A percentile compares a stretch with the other conserved stretches of the same genome.
phyloP scores from a whole-genome alignment of 2,888 invertebrate species.

The Strigamia crassipes region DNA sequence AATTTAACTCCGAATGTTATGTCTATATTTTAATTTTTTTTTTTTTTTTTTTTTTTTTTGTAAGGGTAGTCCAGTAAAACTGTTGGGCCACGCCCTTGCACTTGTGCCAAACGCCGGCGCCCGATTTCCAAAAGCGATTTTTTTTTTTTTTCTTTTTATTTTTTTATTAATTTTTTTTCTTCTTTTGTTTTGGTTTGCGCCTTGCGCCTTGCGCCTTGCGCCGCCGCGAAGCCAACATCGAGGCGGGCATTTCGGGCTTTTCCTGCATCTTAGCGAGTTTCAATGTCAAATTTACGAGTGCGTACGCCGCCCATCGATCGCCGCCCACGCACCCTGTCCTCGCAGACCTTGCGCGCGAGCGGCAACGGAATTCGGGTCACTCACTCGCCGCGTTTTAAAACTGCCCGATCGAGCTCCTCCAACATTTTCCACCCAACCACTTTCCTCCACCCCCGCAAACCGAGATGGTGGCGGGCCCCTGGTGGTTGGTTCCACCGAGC shows the following conservation, averaged over 20 bases:
- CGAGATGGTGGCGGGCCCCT: constrained; percentile 26
- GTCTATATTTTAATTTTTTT: constrained; percentile 5
- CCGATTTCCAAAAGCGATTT: background rate
- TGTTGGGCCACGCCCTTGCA: background rate
- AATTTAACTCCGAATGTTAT: constrained; percentile 9
- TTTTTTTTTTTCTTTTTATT: background rate
- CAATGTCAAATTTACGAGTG: constrained; percentile 47
- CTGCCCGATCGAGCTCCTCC: no score
- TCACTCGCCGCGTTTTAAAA: no score
- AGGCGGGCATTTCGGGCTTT: constrained; percentile 12
- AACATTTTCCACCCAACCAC: background rate
- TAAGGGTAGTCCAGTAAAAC: background rate
- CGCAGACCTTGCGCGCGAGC: constrained; percentile 43
- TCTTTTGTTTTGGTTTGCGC: no score
- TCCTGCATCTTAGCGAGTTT: background rate
- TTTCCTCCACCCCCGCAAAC: constrained; percentile 1
- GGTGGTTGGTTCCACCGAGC: background rate
- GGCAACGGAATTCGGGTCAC: constrained; percentile 32
- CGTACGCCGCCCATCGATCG: constrained; percentile 44
- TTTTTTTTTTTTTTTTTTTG: background rate
- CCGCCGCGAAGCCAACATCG: background rate
- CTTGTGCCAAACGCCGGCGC: background rate
- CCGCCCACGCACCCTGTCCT: constrained; percentile 43
- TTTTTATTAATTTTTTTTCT: background rate
- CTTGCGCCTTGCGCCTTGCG: no score